Evolutionary conservation across 2,113 vertebrate species (phyloP).

Genomic region (Anolis sagrei): DNA sequence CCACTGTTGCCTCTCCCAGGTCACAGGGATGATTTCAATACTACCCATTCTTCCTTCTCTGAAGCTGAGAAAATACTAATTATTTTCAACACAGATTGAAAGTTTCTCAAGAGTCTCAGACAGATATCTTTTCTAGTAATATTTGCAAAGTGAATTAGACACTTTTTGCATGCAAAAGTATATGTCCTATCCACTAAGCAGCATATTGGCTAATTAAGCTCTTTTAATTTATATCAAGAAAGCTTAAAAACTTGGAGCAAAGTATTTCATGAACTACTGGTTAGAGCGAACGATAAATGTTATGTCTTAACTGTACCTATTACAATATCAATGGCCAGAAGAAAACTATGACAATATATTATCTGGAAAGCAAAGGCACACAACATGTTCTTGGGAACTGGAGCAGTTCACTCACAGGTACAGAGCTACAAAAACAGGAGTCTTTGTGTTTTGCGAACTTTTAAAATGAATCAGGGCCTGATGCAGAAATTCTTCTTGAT

Average conservation of each 20-base stretch:
- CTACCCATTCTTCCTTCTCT: background rate
- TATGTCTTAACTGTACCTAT: background rate
- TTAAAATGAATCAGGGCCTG: background rate
- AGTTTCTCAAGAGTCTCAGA: background rate
- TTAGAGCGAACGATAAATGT: background rate
- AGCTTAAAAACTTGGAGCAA: background rate
- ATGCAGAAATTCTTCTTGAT: background rate
- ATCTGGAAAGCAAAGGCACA: background rate
- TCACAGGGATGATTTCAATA: background rate
- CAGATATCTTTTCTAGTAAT: background rate
- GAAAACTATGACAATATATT: background rate
- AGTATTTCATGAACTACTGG: background rate
- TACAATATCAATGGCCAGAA: background rate
- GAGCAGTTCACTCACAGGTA: background rate
- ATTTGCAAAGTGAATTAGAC: background rate
- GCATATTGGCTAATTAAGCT: background rate
- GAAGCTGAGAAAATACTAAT: background rate
- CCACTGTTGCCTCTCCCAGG: background rate
- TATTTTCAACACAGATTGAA: background rate
- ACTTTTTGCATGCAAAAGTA: no score
- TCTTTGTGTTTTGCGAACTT: background rate
- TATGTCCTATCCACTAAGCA: no score
- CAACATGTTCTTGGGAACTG: background rate
- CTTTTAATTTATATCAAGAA: background rate
- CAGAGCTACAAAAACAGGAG: background rate